Evolutionary conservation across 2,797 vertebrate genomes (phyloP), one percentile per base, ranked within the genome.

Genomic region (Scleropages formosus): DNA sequence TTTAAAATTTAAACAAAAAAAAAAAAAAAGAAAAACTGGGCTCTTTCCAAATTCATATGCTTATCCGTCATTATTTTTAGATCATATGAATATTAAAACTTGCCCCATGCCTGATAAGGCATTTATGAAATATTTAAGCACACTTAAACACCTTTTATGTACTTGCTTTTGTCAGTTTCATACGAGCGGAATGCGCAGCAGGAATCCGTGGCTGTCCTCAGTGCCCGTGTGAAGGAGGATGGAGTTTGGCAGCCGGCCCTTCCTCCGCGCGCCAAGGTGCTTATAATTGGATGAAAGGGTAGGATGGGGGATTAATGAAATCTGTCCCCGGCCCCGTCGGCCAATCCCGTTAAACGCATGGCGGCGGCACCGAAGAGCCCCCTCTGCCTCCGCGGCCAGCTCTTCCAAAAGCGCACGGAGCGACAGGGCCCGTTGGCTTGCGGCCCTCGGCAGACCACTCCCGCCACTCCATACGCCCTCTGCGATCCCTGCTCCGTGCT

Each of bases 281-380:
- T 82, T 79, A 56, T 84, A 84, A 90, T 82, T 88, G 87, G 87
- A 90, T 90, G 82, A 88, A 72, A 78, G 65, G 83, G 82, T 73
- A 59, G 22, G 62, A 49, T 49, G n/a, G 76, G 59, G 77, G 79
- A 87, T 89, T 85, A 89, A 85, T 84, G 78, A 77, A 74, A 81
- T 86, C 84, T 75, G 75, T 87, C 80, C 81, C 79, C 74, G 74
- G 73, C 56, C 78, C 75, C 73, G 53, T 59, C 80, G 79, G 82
- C 82, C 86, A 85, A 88, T 88, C 86, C 84, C 80, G 78, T 89
- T 87, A 90, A 88, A 76, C 67, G 77, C 73, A 77, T 73, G 78
- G 44, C 15, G 20, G 80, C 73, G 77, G 80, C 69, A 78, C 0
- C 18, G 46, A 77, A 75, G 76, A 78, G 84, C 78, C 77, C 51